These are phyloP conservation scores for Cyclopterus lumpus DNA, from an alignment of 2,797 vertebrate genomes.

Conservation along the genomic window DNA sequence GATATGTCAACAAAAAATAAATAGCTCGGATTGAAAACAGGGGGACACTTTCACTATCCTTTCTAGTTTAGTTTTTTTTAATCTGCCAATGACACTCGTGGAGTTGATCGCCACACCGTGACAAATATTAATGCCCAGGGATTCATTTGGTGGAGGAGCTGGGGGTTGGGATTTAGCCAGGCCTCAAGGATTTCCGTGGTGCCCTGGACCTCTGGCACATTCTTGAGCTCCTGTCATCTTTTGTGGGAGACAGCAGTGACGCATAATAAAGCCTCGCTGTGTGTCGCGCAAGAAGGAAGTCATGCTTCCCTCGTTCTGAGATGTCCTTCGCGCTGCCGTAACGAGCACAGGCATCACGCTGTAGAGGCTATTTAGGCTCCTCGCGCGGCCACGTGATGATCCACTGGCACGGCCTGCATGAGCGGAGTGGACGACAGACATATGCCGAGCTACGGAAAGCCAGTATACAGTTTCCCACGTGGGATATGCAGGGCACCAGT, in stretches of 20 bases:
- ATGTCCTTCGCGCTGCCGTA: slow-evolving; percentile 42
- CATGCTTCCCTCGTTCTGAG: slow-evolving; percentile 35
- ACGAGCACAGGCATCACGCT: slow-evolving; percentile 55
- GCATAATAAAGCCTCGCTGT: slow-evolving; percentile 53
- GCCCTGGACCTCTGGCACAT: slow-evolving; percentile 42
- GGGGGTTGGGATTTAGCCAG: slow-evolving; percentile 30
- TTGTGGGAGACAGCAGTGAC: slow-evolving; percentile 30
- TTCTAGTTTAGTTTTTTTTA: slow-evolving; percentile 32
- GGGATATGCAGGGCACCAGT: not conserved
- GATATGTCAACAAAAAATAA: slow-evolving; percentile 6
- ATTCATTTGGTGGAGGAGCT: not conserved
- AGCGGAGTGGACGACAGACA: slow-evolving; percentile 32
- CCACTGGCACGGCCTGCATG: slow-evolving; percentile 2
- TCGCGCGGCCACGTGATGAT: slow-evolving; percentile 39
- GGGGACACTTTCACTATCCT: slow-evolving; percentile 28
- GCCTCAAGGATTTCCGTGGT: slow-evolving; percentile 51
- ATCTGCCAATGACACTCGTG: slow-evolving; percentile 37
- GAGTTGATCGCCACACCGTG: slow-evolving; percentile 43
- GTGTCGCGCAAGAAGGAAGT: slow-evolving; percentile 37
- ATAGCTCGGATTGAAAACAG: slow-evolving; percentile 45
- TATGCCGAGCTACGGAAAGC: slow-evolving; percentile 49
- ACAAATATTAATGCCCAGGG: slow-evolving; percentile 60
- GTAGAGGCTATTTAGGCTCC: slow-evolving; percentile 41
- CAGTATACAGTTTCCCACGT: slow-evolving; percentile 17
- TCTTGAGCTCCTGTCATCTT: slow-evolving; percentile 44